Evolutionary conservation across 2,113 vertebrate genomes (phyloP).

Genomic region (Cinclus cinclus): DNA sequence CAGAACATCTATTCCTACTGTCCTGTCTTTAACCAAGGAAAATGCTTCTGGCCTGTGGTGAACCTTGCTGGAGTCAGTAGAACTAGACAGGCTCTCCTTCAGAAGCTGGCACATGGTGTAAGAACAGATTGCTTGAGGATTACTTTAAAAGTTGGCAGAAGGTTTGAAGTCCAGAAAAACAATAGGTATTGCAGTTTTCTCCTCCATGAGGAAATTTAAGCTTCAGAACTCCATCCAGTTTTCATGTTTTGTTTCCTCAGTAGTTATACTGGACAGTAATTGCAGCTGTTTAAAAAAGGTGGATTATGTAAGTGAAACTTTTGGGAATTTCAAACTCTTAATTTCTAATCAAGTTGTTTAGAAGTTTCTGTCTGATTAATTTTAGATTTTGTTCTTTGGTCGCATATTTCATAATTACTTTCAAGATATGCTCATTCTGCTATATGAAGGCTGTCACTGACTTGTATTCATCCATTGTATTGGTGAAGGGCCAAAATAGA

Average conservation of each 20-base stretch:
- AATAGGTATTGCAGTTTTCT: neutral
- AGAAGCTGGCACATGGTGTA: neutral
- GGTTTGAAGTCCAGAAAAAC: neutral
- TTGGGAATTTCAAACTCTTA: neutral
- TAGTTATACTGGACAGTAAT: neutral
- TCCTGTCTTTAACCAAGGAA: neutral
- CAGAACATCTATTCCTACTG: neutral
- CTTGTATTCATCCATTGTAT: neutral
- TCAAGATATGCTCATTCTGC: neutral
- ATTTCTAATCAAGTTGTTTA: conserved; percentile 5
- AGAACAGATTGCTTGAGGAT: neutral
- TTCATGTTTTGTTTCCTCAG: conserved; percentile 14
- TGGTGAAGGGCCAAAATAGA: neutral
- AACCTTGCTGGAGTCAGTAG: neutral
- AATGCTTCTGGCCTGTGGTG: neutral
- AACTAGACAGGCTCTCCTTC: neutral
- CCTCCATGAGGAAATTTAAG: neutral
- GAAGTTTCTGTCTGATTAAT: neutral
- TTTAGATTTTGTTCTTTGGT: neutral
- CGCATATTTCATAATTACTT: neutral
- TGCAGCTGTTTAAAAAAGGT: neutral
- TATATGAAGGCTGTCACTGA: neutral
- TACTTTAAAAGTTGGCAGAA: neutral
- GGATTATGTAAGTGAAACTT: neutral
- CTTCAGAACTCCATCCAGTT: neutral